These are phyloP conservation scores for Zosterops borbonicus DNA, from an alignment of 2,113 vertebrate species.

Conservation along the genomic window DNA sequence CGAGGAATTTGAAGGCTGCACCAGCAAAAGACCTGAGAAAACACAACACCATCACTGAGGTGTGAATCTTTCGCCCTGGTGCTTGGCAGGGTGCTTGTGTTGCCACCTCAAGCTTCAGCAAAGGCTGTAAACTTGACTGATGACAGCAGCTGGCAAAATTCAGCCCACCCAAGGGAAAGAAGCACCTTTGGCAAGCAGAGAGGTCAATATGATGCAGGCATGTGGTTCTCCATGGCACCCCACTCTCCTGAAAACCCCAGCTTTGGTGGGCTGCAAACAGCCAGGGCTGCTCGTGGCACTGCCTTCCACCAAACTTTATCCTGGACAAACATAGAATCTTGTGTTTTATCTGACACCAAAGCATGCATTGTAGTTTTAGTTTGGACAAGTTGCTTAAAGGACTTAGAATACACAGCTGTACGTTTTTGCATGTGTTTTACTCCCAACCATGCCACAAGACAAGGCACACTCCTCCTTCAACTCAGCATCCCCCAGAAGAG, in stretches of 20 bases:
- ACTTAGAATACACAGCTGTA: background rate
- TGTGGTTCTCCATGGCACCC: background rate
- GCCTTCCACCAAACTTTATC: background rate
- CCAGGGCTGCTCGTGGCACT: background rate
- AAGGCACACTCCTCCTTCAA: background rate
- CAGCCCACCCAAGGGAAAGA: conserved; percentile 13
- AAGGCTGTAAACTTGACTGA: conserved; percentile 41
- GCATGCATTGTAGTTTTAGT: background rate
- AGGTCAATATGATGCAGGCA: background rate
- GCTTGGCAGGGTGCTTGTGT: background rate
- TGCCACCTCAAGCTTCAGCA: background rate
- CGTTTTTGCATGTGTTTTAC: background rate
- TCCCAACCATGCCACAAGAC: background rate
- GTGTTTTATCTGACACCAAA: background rate
- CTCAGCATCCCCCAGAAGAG: background rate
- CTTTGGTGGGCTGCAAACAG: background rate
- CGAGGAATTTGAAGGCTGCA: conserved; percentile 23
- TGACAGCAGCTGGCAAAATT: conserved; percentile 50
- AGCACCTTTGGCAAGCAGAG: background rate
- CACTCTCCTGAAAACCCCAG: background rate
- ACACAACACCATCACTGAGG: conserved; percentile 3
- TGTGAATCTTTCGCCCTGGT: background rate
- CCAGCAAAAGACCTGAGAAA: conserved; percentile 58
- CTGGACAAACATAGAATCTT: background rate
- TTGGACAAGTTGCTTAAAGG: background rate